Evolutionary conservation across 1,140 invertebrate species (phyloP).

Genomic region (Diachasma alloeum): DNA sequence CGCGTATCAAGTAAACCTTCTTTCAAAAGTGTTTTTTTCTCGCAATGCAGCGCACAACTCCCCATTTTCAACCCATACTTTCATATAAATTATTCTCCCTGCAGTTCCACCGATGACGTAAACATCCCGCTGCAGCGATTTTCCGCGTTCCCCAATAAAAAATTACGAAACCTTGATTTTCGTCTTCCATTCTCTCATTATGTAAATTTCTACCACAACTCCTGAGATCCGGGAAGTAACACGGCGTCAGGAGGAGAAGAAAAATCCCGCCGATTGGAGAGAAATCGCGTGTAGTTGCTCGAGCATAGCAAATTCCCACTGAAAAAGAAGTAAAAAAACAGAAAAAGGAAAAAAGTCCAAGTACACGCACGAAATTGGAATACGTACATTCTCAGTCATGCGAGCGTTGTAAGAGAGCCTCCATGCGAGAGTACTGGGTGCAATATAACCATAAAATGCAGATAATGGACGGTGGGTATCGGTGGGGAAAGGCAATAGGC

Average conservation of each 20-base stretch:
- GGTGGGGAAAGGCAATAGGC: not conserved
- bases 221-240: not conserved
- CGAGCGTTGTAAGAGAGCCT: constrained; percentile 18
- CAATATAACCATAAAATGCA: constrained; percentile 36
- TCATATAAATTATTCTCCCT: no score
- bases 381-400: constrained; percentile 29
- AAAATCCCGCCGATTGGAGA: not conserved
- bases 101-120: not conserved
- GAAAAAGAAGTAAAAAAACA: not conserved
- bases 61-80: no score
- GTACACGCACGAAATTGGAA: constrained; percentile 23
- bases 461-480: constrained; percentile 29
- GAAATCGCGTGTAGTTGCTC: constrained; percentile 25
- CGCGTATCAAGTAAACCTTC: no score
- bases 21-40: no score
- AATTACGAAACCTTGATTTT: not conserved
- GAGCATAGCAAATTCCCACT: not conserved
- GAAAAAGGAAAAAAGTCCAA: not conserved
- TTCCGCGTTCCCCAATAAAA: not conserved
- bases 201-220: constrained; percentile 22
- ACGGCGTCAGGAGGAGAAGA: not conserved
- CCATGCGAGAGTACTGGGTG: constrained; percentile 11
- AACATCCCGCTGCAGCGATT: not conserved
- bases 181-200: not conserved
- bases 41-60: no score